Conservation (phyloP, 2,113 vertebrate species). For the Chrysemys picta region DNA sequence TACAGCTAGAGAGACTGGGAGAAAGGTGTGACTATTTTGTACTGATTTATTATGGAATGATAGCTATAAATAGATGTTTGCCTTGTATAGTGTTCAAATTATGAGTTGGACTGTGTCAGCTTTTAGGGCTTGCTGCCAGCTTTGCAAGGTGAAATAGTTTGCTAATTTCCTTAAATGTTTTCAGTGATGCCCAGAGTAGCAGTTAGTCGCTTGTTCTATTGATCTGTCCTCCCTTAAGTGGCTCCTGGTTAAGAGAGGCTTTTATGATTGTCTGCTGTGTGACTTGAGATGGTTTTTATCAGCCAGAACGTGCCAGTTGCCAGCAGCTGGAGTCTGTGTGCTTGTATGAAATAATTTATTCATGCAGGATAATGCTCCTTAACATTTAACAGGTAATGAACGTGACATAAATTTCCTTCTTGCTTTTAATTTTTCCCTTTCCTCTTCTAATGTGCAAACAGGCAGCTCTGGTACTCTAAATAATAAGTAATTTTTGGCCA, state of each 20-base stretch:
- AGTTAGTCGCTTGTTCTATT: constrained; percentile 77
- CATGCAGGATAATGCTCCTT: constrained; percentile 83
- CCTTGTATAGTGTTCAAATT: constrained; percentile 15
- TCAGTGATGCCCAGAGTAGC: constrained; percentile 78
- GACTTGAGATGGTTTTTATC: constrained; percentile 78
- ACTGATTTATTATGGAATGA: constrained; percentile 62
- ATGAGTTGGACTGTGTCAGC: constrained; percentile 57
- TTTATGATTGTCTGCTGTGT: constrained; percentile 79
- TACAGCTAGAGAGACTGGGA: constrained; percentile 26
- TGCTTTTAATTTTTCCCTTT: constrained; percentile 86
- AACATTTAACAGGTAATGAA: constrained; percentile 89
- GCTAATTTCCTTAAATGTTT: constrained; percentile 80
- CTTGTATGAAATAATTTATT: constrained; percentile 85
- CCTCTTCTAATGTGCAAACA: constrained; percentile 86
- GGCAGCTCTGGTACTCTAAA: constrained; percentile 85
- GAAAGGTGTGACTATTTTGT: constrained; percentile 27
- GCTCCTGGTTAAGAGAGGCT: constrained; percentile 75
- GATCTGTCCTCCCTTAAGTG: constrained; percentile 77
- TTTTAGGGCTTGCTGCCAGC: constrained; percentile 61
- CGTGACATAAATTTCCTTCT: constrained; percentile 84
- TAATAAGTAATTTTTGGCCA: constrained; percentile 91
- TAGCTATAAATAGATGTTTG: constrained; percentile 60
- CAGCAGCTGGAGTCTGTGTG: constrained; percentile 77
- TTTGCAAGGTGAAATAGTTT: constrained; percentile 79
- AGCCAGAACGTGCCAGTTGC: constrained; percentile 72